Conservation (phyloP, 1,140 invertebrate genomes). For the Plodia interpunctella region DNA sequence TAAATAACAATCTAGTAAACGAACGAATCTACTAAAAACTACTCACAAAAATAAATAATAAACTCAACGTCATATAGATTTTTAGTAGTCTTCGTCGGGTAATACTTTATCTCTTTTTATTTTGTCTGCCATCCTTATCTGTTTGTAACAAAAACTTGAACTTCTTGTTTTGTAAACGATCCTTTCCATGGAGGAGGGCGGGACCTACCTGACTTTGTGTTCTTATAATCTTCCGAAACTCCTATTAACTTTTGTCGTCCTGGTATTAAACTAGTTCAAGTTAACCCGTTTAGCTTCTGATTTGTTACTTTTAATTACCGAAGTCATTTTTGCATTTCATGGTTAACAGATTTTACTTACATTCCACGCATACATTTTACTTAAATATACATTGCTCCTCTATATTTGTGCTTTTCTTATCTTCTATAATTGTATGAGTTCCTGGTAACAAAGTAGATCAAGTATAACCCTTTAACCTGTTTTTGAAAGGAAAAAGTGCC, state of each 20-base stretch:
- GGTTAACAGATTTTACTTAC: too few species aligned
- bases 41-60: too few species aligned
- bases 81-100: neutral
- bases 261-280: slow-evolving; percentile 30
- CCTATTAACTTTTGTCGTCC: slow-evolving; percentile 11
- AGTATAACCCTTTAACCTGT: neutral
- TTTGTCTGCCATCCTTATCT: neutral
- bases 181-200: slow-evolving; percentile 4
- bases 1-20: too few species aligned
- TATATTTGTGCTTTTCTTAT: too few species aligned
- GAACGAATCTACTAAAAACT: too few species aligned
- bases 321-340: too few species aligned
- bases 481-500: neutral
- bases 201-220: slow-evolving; percentile 6
- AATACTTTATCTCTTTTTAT: neutral
- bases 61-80: too few species aligned
- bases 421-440: neutral
- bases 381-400: too few species aligned
- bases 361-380: too few species aligned
- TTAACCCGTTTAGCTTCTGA: slow-evolving; percentile 14
- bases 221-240: slow-evolving; percentile 4
- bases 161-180: neutral
- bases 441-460: neutral
- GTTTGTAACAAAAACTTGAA: neutral
- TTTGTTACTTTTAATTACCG: neutral